Evolutionary conservation across 2,113 vertebrate species (phyloP).

Genomic region (Dicaeum eximium): DNA sequence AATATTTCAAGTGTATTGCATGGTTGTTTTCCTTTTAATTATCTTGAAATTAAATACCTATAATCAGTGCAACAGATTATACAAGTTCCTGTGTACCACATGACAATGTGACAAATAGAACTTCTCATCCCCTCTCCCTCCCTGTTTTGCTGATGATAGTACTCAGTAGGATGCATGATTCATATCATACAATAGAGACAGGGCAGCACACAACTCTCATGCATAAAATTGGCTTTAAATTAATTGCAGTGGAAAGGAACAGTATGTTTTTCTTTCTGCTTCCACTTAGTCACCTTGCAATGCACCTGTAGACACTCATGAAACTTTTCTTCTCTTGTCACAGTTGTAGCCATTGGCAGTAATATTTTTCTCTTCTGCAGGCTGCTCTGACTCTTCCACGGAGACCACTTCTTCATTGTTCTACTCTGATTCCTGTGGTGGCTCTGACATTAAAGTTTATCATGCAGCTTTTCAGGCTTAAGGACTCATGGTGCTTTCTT

Average conservation of each 20-base stretch:
- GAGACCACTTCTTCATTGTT: slow-evolving; percentile 92
- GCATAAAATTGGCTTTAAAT: background rate
- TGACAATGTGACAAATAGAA: background rate
- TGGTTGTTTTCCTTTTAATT: background rate
- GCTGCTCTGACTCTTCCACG: slow-evolving; percentile 85
- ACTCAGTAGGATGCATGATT: background rate
- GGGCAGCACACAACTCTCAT: background rate
- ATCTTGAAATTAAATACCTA: background rate
- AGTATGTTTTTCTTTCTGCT: background rate
- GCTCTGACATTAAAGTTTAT: slow-evolving; percentile 84
- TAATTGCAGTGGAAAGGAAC: background rate
- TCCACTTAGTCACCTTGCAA: background rate
- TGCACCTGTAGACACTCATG: background rate
- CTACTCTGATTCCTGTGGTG: slow-evolving; percentile 84
- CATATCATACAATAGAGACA: background rate
- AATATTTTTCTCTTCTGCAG: slow-evolving; percentile 63
- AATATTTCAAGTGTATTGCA: background rate
- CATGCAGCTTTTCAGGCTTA: slow-evolving; percentile 87
- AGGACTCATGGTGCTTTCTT: slow-evolving; percentile 92
- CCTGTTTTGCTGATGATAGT: background rate
- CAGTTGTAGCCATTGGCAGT: background rate
- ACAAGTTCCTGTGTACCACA: background rate
- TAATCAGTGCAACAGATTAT: background rate
- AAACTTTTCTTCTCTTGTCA: background rate
- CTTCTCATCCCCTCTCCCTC: background rate